These are phyloP conservation scores for Carapus acus DNA, from an alignment of 2,797 vertebrate genomes.

Conservation along the genomic window DNA sequence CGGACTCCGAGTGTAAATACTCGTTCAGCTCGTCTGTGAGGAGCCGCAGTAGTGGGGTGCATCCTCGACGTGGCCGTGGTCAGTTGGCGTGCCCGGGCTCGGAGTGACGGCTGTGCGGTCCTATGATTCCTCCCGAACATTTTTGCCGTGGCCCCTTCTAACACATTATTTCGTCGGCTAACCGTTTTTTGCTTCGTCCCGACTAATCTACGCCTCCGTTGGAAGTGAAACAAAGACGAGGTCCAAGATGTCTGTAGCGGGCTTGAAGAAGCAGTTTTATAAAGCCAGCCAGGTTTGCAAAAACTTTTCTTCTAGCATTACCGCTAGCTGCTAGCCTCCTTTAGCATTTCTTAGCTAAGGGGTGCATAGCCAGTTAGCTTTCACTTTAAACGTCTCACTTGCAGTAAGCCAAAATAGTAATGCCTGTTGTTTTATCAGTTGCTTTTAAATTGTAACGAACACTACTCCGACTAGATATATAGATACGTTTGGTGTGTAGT, in stretches of 20 bases:
- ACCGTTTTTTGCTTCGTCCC: slow-evolving; percentile 18
- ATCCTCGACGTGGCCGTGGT: slow-evolving; percentile 64
- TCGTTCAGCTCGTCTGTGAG: background rate
- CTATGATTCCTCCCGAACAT: slow-evolving; percentile 50
- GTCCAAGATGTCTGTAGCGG: slow-evolving; percentile 90
- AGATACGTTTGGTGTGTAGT: too few species aligned
- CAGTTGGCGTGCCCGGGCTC: slow-evolving; percentile 62
- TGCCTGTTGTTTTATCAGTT: background rate
- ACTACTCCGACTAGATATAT: too few species aligned
- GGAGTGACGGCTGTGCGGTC: slow-evolving; percentile 56
- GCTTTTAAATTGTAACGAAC: too few species aligned
- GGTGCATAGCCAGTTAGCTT: slow-evolving; percentile 10
- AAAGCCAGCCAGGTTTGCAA: slow-evolving; percentile 94
- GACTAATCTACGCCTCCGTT: slow-evolving; percentile 27
- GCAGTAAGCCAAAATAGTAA: background rate
- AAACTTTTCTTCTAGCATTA: slow-evolving; percentile 57
- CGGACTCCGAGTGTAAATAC: background rate
- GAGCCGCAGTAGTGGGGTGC: slow-evolving; percentile 33
- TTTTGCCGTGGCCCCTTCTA: slow-evolving; percentile 33
- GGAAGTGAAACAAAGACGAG: slow-evolving; percentile 43
- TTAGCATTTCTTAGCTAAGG: slow-evolving; percentile 57
- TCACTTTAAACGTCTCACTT: slow-evolving; percentile 10
- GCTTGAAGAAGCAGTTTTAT: slow-evolving; percentile 98
- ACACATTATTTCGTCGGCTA: slow-evolving; percentile 34
- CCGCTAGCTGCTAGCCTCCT: slow-evolving; percentile 49